Evolutionary conservation across 2,113 vertebrate genomes (phyloP), one percentile per base, ranked within the genome.

Genomic region (Acrocephalus kingi): DNA sequence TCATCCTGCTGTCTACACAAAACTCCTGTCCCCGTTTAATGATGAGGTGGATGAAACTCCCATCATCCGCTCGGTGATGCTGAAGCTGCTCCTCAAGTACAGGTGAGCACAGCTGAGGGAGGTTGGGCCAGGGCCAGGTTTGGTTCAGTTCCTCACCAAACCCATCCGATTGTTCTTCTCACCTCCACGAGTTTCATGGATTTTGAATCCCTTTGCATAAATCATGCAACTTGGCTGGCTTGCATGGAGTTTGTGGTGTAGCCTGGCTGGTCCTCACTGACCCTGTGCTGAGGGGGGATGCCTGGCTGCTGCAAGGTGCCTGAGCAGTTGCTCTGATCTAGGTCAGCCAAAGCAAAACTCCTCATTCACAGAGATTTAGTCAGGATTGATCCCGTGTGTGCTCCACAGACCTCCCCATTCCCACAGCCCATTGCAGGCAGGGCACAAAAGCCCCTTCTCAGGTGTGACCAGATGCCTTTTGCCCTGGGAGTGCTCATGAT

Each of bases 51-150:
- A 99, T 96, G 98, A 98, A 96, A 99, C 98, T 75, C 99, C 99
- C 4, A 96, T 99, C 58, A 98, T 99, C 88, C 99, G 99, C 74
- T 99, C 99, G 0, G 98, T 99, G 16, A 97, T 99, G 71, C 98
- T 99, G 66, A 99, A 99, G 94, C 98, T 99, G 45, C 98, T 99
- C 52, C 87, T 99, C 54, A 99, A 99, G 89, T 99, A 99, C 98
- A 99, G 99, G 99, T 99, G 87, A 94, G 82, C 35, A 6, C 17
- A 62, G 14, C 4, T 28, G 39, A 37, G 13, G 24, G 45, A n/a
- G 39, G 30, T 48, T 22, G 9, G 33, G 10, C 13, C 12, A 20
- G 46, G 56, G 74, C 13, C 15, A 46, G 46, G 35, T 22, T 48
- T 64, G 35, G 39, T 72, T 88, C 69, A 49, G 35, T 9, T 59